These are phyloP conservation scores for Lamellibrachia columna DNA, from an alignment of 2,888 invertebrate genomes.

Conservation along the genomic window DNA sequence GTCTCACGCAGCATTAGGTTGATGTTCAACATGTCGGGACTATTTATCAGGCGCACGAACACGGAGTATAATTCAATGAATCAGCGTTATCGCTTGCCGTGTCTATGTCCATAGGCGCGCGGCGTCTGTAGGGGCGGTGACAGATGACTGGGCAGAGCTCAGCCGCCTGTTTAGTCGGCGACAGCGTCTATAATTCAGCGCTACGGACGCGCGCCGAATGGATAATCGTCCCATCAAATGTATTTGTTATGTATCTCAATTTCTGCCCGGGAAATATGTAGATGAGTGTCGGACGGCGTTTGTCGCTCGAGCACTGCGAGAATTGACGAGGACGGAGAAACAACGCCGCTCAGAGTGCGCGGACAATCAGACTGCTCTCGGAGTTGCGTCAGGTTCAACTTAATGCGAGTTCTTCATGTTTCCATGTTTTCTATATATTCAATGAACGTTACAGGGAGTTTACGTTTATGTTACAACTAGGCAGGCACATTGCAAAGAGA, in stretches of 20 bases:
- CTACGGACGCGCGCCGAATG: neutral
- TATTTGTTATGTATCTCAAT: conserved; percentile 16
- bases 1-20: neutral
- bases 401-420: neutral
- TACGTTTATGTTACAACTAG: neutral
- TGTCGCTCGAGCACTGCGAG: neutral
- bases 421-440: neutral
- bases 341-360: neutral
- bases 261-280: neutral
- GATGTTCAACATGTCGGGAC: neutral
- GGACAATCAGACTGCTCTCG: neutral
- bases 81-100: conserved; percentile 1
- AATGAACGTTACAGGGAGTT: neutral
- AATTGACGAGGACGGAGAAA: neutral
- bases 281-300: neutral
- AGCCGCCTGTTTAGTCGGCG: neutral
- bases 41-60: conserved; percentile 11
- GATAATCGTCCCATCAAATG: neutral
- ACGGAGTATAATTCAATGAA: neutral
- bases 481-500: neutral
- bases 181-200: neutral
- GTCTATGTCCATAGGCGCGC: neutral
- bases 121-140: neutral
- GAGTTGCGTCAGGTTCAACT: neutral
- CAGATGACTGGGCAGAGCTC: neutral